Evolutionary conservation across 2,113 vertebrate species (phyloP).

Genomic region (Urocitellus parryii): DNA sequence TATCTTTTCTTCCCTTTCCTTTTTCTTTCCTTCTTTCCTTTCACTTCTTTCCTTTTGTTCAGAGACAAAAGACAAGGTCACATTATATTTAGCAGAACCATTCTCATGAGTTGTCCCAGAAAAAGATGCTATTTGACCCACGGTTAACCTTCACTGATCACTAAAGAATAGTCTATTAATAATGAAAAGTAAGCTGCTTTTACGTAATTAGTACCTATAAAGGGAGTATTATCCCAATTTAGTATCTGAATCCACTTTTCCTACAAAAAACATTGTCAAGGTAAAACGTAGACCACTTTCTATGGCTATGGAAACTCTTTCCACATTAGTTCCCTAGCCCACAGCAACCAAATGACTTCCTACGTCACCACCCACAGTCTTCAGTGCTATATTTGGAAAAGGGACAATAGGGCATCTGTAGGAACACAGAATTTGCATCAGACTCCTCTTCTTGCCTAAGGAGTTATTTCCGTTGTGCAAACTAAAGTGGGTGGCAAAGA

Average conservation of each 20-base stretch:
- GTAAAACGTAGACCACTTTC: conserved; percentile 9
- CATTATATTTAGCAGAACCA: conserved; percentile 12
- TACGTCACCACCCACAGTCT: background rate
- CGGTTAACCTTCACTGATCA: conserved; percentile 57
- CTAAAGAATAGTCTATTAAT: conserved; percentile 58
- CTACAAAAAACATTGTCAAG: background rate
- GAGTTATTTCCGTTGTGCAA: conserved; percentile 37
- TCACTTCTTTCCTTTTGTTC: background rate
- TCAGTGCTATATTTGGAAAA: conserved; percentile 13
- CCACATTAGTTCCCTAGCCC: background rate
- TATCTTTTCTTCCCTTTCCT: background rate
- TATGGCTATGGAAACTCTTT: conserved; percentile 40
- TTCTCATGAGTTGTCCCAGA: conserved; percentile 35
- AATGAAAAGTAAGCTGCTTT: conserved; percentile 42
- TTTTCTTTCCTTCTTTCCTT: too few relatives aligned
- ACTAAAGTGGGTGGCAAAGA: conserved; percentile 58
- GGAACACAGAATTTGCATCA: conserved; percentile 27
- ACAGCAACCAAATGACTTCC: conserved; percentile 5
- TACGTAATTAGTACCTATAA: conserved; percentile 49
- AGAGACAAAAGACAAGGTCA: conserved; percentile 43
- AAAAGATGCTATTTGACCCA: conserved; percentile 45
- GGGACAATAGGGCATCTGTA: conserved; percentile 63
- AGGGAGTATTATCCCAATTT: conserved; percentile 21
- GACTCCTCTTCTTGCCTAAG: conserved; percentile 43
- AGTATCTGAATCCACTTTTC: conserved; percentile 17